Conservation (phyloP, 1,140 invertebrate genomes). For the Bombus polaris region DNA sequence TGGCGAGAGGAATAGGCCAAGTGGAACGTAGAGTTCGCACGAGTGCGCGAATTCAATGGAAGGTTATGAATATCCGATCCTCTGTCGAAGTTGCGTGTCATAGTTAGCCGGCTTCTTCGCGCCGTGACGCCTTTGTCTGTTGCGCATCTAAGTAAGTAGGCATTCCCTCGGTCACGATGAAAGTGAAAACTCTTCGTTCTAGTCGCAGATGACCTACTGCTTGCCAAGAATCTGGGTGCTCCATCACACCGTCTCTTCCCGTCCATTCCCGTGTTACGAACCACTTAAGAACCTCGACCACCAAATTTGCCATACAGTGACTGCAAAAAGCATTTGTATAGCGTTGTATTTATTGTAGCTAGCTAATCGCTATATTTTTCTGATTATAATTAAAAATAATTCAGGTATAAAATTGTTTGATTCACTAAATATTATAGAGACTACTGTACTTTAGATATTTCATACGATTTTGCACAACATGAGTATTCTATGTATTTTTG, state of each 20-base stretch:
- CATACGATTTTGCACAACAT: too few species aligned
- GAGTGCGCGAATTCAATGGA: slow-evolving; percentile 73
- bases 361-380: too few species aligned
- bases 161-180: slow-evolving; percentile 78
- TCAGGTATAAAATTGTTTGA: too few species aligned
- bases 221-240: slow-evolving; percentile 81
- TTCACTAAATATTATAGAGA: too few species aligned
- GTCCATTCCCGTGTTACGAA: background rate
- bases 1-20: slow-evolving; percentile 69
- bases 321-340: too few species aligned
- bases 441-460: too few species aligned
- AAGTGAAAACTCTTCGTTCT: slow-evolving; percentile 80
- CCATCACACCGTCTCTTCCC: slow-evolving; percentile 49
- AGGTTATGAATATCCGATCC: slow-evolving; percentile 73
- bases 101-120: slow-evolving; percentile 49
- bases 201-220: slow-evolving; percentile 80
- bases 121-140: slow-evolving; percentile 61
- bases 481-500: too few species aligned
- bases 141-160: slow-evolving; percentile 60
- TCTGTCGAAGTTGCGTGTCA: slow-evolving; percentile 70
- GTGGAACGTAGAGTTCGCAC: slow-evolving; percentile 75
- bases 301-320: too few species aligned
- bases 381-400: too few species aligned
- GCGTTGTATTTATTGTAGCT: too few species aligned
- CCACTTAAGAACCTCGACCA: background rate